Evolutionary conservation across 2,888 invertebrate genomes (phyloP), one percentile per base, ranked within the genome.

Genomic region (Oasisia sp.): DNA sequence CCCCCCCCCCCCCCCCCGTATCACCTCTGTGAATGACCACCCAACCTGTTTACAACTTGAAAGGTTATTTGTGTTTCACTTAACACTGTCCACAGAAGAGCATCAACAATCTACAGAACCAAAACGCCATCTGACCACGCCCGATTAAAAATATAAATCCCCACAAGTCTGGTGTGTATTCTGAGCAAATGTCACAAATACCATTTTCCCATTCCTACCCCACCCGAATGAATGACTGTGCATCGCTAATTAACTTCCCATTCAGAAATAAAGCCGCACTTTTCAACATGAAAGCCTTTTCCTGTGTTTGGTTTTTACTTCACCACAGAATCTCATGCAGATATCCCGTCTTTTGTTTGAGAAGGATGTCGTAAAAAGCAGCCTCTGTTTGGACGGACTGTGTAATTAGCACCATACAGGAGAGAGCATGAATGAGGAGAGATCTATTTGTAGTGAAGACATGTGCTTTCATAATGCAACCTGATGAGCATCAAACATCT

Each of bases 231-330:
- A n/a, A 7, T 74, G 74, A 14, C 27, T 74, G 74, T 27, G 74
- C 74, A 74, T 74, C 27, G 19, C 74, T 74, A 74, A 74, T 74
- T 74, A 74, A 74, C 74, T 74, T 74, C 74, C 74, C 74, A 74
- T 74, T 74, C 74, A 74, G 74, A 74, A n/a, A 74, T 74, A 74
- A 74, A 74, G 74, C 74, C 7, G 27, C 19, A n/a, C n/a, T 74
- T 74, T 74, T 74, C 74, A n/a, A 74, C 74, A 7, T 74, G 27
- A 74, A 74, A 74, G 74, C 74, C 14, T 74, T 74, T 74, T 74
- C 74, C 74, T 74, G 74, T 74, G 7, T 74, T 74, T 74, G 74
- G 27, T 74, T 74, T 74, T 74, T 19, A 74, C 50, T 50, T 50
- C 50, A 11, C 50, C 14, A 50, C 50, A 12, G 50, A 14, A 7